Base-by-base conservation (phyloP, 2,113 vertebrate species). In the Neogale vison region DNA sequence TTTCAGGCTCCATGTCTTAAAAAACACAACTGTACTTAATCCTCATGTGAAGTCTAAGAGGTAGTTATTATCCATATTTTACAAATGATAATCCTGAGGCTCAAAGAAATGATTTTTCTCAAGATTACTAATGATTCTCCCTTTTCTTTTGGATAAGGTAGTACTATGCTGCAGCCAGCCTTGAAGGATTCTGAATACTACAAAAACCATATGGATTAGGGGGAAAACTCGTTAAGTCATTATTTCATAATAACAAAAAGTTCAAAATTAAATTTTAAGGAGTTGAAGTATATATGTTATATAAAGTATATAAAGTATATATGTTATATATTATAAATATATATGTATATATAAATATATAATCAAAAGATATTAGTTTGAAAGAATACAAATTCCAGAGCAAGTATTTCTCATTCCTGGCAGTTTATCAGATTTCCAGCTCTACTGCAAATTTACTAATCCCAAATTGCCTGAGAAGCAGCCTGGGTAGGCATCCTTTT, bases 261-360 rank as follows among this genome's bases (percentile, higher is more conserved):
- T 24, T 74, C 91, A 65, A 88, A 84, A 83, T 71, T 88, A 77
- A 85, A 81, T 24, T 61, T 82, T 80, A 95, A 89, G 77, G 63
- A 88, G 57, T 4, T 4, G 31, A 47, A 47, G 42, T 42, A 42
- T 42, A 42, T 42, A 42, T 59, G n/a, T 59, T 59, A 59, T 57
- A 24, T 59, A 9, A 3, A 59, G n/a, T 23, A 23, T 59, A 59
- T 57, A 59, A 57, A 17, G 14, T 52, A 52, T 52, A 52, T 52
- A 52, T 52, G 10, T 52, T 52, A 15, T 1, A 52, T 52, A 4
- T 17, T 52, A 6, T 52, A 17, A 52, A 52, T 52, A 52, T 59
- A 20, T 57, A 59, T 59, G 21, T 59, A 59, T 23, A 24, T 4
- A 59, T 59, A 3, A 59, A 59, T 4, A 57, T n/a, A 39, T 24